Evolutionary conservation across 23 tunicate genomes (phyloP).

Genomic region (Styela clava): DNA sequence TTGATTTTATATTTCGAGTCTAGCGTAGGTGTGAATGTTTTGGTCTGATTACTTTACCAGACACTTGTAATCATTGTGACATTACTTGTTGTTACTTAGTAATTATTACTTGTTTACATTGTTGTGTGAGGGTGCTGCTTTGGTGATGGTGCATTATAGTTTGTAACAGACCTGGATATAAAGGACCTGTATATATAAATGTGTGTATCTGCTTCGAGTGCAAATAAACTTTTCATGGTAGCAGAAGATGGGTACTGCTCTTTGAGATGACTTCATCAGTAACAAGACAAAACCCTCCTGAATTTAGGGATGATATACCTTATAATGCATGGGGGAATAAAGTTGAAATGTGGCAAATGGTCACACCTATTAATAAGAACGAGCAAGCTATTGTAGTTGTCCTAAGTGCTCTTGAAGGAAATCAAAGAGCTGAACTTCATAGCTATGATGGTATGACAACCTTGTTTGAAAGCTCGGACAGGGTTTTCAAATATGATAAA

Average conservation of each 20-base stretch:
- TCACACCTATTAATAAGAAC: conserved; percentile 19
- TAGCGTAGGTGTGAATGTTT: too few species aligned
- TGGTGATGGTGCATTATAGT: too few species aligned
- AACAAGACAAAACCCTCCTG: neutral
- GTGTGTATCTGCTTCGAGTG: neutral
- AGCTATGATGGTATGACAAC: conserved; percentile 18
- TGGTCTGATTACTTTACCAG: too few species aligned
- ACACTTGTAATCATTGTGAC: too few species aligned
- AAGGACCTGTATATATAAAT: too few species aligned
- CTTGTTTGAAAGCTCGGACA: conserved; percentile 13
- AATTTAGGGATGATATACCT: neutral
- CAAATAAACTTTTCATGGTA: neutral
- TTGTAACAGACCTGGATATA: too few species aligned
- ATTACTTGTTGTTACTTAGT: too few species aligned
- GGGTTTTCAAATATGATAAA: conserved; percentile 18
- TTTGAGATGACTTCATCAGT: neutral
- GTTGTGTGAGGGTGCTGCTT: too few species aligned
- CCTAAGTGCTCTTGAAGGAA: conserved; percentile 4
- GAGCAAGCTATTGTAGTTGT: conserved; percentile 24
- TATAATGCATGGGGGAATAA: conserved; percentile 13
- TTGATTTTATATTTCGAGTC: too few species aligned
- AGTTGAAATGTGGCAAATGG: conserved; percentile 28
- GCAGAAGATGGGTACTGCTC: conserved; percentile 14
- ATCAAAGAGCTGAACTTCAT: conserved; percentile 27
- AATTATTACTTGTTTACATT: too few species aligned